phyloP scores from a whole-genome alignment of 2,113 vertebrate genomes.

The Gadus chalcogrammus region DNA sequence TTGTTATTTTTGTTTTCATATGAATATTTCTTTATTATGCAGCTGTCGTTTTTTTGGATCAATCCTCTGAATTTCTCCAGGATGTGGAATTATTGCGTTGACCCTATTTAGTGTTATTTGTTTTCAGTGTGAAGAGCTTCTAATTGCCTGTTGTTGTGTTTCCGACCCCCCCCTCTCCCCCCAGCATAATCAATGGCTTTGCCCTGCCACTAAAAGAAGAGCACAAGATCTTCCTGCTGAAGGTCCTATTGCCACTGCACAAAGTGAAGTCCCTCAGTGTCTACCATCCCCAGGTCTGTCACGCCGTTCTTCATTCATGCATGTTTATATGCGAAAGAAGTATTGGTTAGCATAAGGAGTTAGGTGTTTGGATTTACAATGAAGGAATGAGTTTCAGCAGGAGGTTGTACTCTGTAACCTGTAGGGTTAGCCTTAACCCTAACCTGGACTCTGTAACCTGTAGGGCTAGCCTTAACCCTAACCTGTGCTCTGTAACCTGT shows the following conservation, averaged over 20 bases:
- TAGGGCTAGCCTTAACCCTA: too few species aligned
- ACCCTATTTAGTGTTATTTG: not conserved
- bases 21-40: not conserved
- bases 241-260: conserved; percentile 96
- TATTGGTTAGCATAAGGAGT: too few species aligned
- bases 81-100: not conserved
- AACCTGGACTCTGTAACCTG: too few species aligned
- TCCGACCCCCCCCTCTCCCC: conserved; percentile 9
- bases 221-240: conserved; percentile 98
- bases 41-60: too few species aligned
- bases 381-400: too few species aligned
- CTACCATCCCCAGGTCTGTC: conserved; percentile 91
- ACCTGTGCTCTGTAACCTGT: too few species aligned
- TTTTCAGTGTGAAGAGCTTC: not conserved
- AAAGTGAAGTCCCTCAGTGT: conserved; percentile 99
- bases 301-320: too few species aligned
- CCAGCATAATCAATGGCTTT: conserved; percentile 98
- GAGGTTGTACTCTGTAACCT: too few species aligned
- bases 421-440: too few species aligned
- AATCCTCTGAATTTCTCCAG: too few species aligned
- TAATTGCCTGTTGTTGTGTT: not conserved
- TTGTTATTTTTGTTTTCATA: conserved; percentile 8
- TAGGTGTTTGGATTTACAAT: too few species aligned
- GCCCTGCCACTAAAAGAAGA: conserved; percentile 99
- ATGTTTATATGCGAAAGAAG: too few species aligned